Evolutionary conservation across 2,113 vertebrate species (phyloP), one percentile per base, ranked within the genome.

Genomic region (Phyllostomus hastatus): DNA sequence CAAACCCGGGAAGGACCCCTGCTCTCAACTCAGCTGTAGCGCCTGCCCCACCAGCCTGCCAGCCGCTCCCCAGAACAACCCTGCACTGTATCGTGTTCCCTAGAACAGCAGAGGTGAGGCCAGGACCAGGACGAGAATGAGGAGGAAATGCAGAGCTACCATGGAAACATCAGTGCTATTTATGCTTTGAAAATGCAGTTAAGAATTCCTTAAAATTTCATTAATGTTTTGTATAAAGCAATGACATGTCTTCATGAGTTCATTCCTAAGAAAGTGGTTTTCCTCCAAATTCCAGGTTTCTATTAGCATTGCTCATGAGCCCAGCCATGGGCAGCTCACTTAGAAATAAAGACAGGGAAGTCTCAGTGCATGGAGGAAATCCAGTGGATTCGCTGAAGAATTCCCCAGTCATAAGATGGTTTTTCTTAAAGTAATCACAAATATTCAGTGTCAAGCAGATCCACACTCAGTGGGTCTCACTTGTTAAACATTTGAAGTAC

Each of bases 191-290:
- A 97, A 95, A 93, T 10, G 64, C 24, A 80, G 59, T 66, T 70
- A 84, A 80, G 94, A 93, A 91, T 85, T 72, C 33, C 76, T 88
- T 88, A 46, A 88, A 81, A 92, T 48, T 43, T 84, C 57, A 91
- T 90, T 95, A 88, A 80, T 14, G 17, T 61, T 82, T 43, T 59
- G 0, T 35, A 50, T 33, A 85, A 8, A 83, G 35, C 52, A 81
- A 41, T 9, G 66, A 57, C 4, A 19, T 33, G 66, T 81, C 76
- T 88, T 54, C 80, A 69, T 52, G n/a, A 72, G 8, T 17, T 83
- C 59, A 41, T 67, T 43, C 43, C 72, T 54, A 81, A 66, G 93
- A 89, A 83, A 72, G 50, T 3, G 5, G 86, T 19, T 70, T 52
- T 31, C 69, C 72, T 95, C 59, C 64, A 67, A 73, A 83, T 46